Conservation (phyloP, 2,888 invertebrate genomes). For the Leucozona laternaria region DNA sequence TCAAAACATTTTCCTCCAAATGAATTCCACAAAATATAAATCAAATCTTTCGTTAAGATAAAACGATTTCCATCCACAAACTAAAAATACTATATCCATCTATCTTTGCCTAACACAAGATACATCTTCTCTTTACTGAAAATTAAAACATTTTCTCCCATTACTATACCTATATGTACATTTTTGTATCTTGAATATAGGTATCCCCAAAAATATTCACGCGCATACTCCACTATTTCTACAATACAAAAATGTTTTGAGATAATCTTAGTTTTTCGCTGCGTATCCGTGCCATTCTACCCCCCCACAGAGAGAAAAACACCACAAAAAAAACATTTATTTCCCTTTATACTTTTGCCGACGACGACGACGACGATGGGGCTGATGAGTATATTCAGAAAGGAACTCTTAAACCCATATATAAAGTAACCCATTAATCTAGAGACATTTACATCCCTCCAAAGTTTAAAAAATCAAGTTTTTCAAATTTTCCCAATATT, state of each 20-base stretch:
- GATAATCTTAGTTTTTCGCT: slow-evolving; percentile 41
- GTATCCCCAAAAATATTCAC: slow-evolving; percentile 9
- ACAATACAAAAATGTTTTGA: slow-evolving; percentile 1
- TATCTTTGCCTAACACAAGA: slow-evolving; percentile 5
- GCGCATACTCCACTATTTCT: slow-evolving; percentile 35
- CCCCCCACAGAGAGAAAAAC: slow-evolving; percentile 52
- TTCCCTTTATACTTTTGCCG: slow-evolving; percentile 36
- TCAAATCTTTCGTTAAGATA: slow-evolving; percentile 46
- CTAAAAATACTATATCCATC: slow-evolving; percentile 5
- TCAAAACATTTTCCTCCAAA: slow-evolving; percentile 23
- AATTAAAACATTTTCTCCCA: slow-evolving; percentile 6
- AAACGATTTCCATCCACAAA: slow-evolving; percentile 37
- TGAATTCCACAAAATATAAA: slow-evolving; percentile 35
- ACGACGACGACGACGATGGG: slow-evolving; percentile 10
- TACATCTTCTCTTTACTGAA: neutral
- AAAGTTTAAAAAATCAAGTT: slow-evolving; percentile 28
- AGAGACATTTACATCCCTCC: neutral
- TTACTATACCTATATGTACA: neutral
- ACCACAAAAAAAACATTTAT: slow-evolving; percentile 18
- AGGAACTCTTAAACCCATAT: neutral
- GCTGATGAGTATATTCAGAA: neutral
- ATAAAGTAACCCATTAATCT: neutral
- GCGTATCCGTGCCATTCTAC: slow-evolving; percentile 41
- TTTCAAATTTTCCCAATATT: slow-evolving; percentile 43
- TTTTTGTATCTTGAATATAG: neutral